Percentiles rank a stretch among this genome's conserved stretches.
phyloP scores from a whole-genome alignment of 2,797 vertebrate species.

The Anguilla obscura region DNA sequence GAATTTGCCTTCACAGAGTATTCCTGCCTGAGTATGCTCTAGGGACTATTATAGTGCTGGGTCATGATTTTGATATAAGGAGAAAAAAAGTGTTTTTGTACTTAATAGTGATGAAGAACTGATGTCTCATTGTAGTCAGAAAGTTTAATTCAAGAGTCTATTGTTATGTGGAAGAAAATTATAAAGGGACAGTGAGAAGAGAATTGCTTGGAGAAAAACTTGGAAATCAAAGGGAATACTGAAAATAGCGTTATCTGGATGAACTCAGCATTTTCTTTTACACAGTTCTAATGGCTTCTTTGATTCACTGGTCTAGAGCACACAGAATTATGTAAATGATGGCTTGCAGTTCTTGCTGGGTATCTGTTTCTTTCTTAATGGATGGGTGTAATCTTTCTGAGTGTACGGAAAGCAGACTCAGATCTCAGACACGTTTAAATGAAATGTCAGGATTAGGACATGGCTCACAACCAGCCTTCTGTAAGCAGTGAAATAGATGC shows the following conservation, averaged over 20 bases:
- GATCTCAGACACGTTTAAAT: conserved; percentile 25
- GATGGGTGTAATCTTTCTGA: conserved; percentile 24
- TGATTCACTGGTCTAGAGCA: not conserved
- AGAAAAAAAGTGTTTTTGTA: not conserved
- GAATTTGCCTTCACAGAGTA: not conserved
- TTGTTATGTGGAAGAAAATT: not conserved
- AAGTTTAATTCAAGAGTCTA: not conserved
- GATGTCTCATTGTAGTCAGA: not conserved
- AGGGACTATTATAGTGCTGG: not conserved
- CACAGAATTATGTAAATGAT: conserved; percentile 11
- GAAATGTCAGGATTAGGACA: conserved; percentile 31
- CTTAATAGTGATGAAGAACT: not conserved
- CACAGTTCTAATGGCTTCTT: not conserved
- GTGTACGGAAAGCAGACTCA: conserved; percentile 26
- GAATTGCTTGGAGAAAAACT: not conserved
- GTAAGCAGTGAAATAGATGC: conserved; percentile 23
- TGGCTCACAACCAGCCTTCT: not conserved
- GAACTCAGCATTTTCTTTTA: not conserved
- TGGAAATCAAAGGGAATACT: not conserved
- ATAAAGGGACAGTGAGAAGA: not conserved
- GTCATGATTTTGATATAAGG: not conserved
- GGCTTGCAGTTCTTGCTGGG: not conserved
- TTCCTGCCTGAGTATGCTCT: not conserved
- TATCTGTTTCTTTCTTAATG: conserved; percentile 32
- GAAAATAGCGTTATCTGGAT: not conserved